Evolutionary conservation across 2,113 vertebrate genomes (phyloP), one percentile per base, ranked within the genome.

Genomic region (Chunga burmeisteri): DNA sequence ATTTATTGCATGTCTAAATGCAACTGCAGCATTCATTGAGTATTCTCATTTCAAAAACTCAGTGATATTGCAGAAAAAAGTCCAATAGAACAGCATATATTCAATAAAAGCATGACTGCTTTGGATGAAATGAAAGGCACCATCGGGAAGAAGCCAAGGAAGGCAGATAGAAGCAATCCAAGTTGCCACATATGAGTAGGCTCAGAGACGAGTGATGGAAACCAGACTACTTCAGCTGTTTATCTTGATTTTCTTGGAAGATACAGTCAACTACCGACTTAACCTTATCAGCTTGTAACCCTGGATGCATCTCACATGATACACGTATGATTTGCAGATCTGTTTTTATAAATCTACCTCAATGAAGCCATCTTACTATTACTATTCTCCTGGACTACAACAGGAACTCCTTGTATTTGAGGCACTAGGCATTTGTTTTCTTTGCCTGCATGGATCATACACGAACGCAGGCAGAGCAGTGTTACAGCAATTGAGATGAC

Each of bases 391-490:
- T 1, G 32, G 5, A 13, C 40, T 13, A 1, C 38, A 17, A 1
- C 20, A 4, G 17, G 18, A 40, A 14, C 11, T 9, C 20, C 20
- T 0, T 2, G 5, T 9, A 4, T 7, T n/a, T 13, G 1, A 12
- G 13, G 36, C 75, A 16, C 4, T 2, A 6, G 7, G 3, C 16
- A 14, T 5, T 3, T 1, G 20, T 7, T 11, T 25, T 10, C 56
- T 11, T 13, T 40, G 10, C 55, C 16, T 10, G 8, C 25, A 2
- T 0, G 23, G 46, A 3, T 1, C 16, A 4, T 9, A 1, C 3
- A 4, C 6, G 2, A 7, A 4, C 0, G 68, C 78, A 17, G 83
- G 65, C 44, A 29, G 36, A 22, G 47, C 21, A 4, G 7, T 0
- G 21, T 3, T 0, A 19, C 2, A 13, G 74, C 79, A 22, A 6